Evolutionary conservation across 1,140 invertebrate species (phyloP).

Genomic region (Bombus polaris): DNA sequence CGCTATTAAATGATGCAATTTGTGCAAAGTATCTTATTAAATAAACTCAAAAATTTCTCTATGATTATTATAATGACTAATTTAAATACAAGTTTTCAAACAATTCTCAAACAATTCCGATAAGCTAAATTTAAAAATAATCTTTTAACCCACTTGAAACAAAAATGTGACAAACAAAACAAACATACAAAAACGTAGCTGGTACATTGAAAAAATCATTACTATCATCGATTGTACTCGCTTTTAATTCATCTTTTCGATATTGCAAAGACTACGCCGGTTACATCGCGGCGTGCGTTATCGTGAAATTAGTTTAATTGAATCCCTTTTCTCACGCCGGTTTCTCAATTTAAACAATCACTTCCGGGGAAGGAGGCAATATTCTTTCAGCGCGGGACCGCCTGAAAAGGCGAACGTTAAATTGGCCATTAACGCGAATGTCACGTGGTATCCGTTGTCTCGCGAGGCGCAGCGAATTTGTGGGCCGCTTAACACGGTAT

Average conservation of each 20-base stretch:
- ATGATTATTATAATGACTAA: no score
- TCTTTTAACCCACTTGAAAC: background rate
- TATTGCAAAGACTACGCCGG: no score
- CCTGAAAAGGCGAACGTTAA: background rate
- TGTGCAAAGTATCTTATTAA: background rate
- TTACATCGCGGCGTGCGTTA: no score
- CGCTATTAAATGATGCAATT: background rate
- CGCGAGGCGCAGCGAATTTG: background rate
- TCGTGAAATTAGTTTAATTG: slow-evolving; percentile 18
- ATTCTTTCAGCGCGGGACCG: background rate
- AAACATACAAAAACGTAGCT: no score
- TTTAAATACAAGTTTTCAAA: background rate
- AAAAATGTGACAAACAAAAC: background rate
- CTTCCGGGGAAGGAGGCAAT: background rate
- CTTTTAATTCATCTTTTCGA: background rate
- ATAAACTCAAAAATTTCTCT: background rate
- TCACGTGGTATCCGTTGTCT: slow-evolving; percentile 6
- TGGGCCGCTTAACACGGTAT: slow-evolving; percentile 24
- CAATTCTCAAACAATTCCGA: no score
- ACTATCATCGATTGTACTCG: background rate
- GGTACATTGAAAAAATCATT: background rate
- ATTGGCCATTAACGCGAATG: slow-evolving; percentile 13
- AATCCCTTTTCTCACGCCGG: background rate
- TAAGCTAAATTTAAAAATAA: background rate
- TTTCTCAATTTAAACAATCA: background rate